Evolutionary conservation across 1,140 invertebrate genomes (phyloP).

Genomic region (Mactra quadrangularis): DNA sequence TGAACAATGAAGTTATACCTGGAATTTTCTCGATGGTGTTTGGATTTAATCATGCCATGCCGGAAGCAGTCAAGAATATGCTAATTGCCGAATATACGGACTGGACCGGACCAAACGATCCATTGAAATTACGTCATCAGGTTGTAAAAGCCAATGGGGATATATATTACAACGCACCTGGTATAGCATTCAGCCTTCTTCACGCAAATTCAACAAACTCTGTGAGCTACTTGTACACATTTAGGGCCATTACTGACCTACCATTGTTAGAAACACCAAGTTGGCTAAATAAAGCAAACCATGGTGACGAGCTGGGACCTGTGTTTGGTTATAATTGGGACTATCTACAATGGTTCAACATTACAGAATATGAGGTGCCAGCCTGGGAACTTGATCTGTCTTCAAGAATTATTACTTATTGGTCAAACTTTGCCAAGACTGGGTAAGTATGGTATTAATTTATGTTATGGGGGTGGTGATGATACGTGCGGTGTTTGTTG

Average conservation of each 20-base stretch:
- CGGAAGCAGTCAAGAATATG: not conserved
- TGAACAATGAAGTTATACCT: not conserved
- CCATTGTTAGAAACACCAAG: not conserved
- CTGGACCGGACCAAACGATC: slow-evolving; percentile 17
- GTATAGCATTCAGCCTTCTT: not conserved
- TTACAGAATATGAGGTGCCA: slow-evolving; percentile 10
- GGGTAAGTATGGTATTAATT: too few relatives aligned
- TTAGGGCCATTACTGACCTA: not conserved
- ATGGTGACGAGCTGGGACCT: slow-evolving; percentile 41
- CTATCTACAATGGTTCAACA: not conserved
- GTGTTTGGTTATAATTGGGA: slow-evolving; percentile 20
- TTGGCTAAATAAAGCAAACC: slow-evolving; percentile 45
- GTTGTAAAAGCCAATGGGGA: not conserved
- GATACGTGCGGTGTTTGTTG: too few relatives aligned
- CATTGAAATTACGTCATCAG: not conserved
- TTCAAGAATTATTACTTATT: slow-evolving; percentile 86
- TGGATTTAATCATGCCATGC: not conserved
- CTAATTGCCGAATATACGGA: slow-evolving; percentile 25
- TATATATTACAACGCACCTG: not conserved
- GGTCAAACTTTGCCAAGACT: slow-evolving; percentile 96
- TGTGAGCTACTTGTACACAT: slow-evolving; percentile 5
- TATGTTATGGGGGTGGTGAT: too few relatives aligned
- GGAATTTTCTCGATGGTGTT: not conserved
- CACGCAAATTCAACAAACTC: slow-evolving; percentile 7
- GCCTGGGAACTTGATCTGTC: slow-evolving; percentile 37